These are phyloP conservation scores for Malthinus seriepunctatus DNA, from an alignment of 2,888 invertebrate species.

Conservation along the genomic window DNA sequence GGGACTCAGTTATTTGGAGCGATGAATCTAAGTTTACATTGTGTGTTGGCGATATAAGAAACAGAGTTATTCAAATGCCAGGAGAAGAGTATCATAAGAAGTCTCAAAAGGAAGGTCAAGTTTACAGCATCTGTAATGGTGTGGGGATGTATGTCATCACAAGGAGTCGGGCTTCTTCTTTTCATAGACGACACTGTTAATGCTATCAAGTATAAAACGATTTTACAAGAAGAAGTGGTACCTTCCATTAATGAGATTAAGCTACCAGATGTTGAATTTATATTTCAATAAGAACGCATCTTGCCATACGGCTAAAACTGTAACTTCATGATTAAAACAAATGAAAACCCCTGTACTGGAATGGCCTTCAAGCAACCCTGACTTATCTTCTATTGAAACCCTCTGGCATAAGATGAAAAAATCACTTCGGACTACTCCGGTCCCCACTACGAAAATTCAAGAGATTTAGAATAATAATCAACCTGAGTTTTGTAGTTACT, in stretches of 20 bases:
- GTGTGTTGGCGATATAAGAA: conserved; percentile 14
- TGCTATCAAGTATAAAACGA: conserved; percentile 11
- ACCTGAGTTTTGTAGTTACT: not conserved
- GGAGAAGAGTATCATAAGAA: conserved; percentile 20
- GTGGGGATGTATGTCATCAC: conserved; percentile 21
- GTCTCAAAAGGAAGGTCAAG: conserved; percentile 9
- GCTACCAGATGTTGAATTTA: not conserved
- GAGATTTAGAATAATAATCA: not conserved
- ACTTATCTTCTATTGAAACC: conserved; percentile 7
- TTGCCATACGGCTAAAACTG: conserved; percentile 13
- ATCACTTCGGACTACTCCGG: not conserved
- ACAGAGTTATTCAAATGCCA: conserved; percentile 16
- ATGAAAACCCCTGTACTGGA: conserved; percentile 2
- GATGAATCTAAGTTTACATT: conserved; percentile 26
- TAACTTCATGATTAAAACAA: conserved; percentile 4
- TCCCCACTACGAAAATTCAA: not conserved
- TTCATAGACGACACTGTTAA: conserved; percentile 23
- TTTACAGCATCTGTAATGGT: conserved; percentile 18
- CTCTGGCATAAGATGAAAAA: conserved; percentile 6
- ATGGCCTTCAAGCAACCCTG: conserved; percentile 8
- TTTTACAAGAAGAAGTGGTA: not conserved
- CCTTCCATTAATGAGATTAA: not conserved
- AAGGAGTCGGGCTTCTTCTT: conserved; percentile 19
- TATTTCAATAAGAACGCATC: conserved; percentile 11
- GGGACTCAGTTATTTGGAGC: conserved; percentile 21